phyloP scores from a whole-genome alignment of 2,888 invertebrate genomes.

The Tenodera sinensis region DNA sequence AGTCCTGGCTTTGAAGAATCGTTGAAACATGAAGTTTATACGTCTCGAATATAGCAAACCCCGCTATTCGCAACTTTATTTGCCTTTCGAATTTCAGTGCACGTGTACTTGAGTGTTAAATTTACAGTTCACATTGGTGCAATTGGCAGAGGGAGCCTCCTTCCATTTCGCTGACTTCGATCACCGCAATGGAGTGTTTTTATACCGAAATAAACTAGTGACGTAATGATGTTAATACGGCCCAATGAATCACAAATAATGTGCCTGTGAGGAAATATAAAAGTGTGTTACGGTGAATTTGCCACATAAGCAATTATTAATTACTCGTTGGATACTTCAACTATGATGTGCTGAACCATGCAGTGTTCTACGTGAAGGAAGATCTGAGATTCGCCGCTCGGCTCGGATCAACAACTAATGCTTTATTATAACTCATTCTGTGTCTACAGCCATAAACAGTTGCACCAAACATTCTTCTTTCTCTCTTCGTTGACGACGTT shows the following conservation, averaged over 20 bases:
- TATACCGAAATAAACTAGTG: neutral
- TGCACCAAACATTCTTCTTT: no score
- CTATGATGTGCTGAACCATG: neutral
- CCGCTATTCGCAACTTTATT: neutral
- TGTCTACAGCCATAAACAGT: no score
- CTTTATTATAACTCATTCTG: no score
- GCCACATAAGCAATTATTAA: neutral
- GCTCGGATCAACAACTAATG: no score
- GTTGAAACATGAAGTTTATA: no score
- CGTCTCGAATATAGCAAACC: no score
- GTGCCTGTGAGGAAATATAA: neutral
- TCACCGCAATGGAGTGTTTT: neutral
- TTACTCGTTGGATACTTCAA: neutral
- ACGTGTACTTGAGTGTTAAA: neutral
- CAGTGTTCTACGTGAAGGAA: no score
- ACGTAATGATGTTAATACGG: neutral
- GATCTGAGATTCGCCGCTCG: no score
- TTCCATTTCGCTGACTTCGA: neutral
- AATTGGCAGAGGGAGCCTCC: neutral
- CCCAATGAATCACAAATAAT: neutral
- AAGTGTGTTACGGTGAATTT: neutral
- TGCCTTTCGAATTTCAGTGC: neutral
- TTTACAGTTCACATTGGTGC: neutral
- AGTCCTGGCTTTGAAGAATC: no score
- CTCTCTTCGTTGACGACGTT: no score